phyloP scores from a whole-genome alignment of 1,140 invertebrate genomes.

The Anthonomus grandis region DNA sequence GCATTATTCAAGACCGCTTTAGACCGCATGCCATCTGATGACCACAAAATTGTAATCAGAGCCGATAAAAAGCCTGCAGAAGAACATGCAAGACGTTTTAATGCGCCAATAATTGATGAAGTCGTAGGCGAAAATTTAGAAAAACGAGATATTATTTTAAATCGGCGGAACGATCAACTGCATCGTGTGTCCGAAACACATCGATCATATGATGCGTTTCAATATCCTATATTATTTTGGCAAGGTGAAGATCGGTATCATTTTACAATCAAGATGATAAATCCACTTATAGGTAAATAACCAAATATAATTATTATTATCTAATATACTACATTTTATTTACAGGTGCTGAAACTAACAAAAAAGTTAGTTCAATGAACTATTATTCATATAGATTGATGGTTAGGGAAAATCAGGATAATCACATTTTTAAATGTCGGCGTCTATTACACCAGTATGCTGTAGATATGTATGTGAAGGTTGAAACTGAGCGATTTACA shows the following conservation, averaged over 20 bases:
- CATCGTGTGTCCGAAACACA: constrained; percentile 45
- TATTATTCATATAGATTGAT: constrained; percentile 48
- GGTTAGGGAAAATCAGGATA: constrained; percentile 41
- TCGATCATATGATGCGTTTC: constrained; percentile 51
- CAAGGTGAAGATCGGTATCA: constrained; percentile 51
- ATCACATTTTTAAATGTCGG: constrained; percentile 41
- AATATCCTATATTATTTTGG: constrained; percentile 54
- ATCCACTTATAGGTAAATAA: too few species aligned
- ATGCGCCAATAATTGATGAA: constrained; percentile 50
- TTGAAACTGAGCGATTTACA: constrained; percentile 50
- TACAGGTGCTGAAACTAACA: constrained; percentile 37
- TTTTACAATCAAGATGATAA: constrained; percentile 46
- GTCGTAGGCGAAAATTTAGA: constrained; percentile 39
- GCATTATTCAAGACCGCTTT: constrained; percentile 42
- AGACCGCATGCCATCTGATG: constrained; percentile 34
- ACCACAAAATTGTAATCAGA: neutral
- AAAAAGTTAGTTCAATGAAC: constrained; percentile 43
- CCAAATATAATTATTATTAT: constrained; percentile 3
- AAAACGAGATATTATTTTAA: constrained; percentile 33
- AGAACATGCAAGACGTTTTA: constrained; percentile 49
- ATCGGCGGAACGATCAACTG: constrained; percentile 32
- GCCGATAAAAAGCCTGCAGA: constrained; percentile 43
- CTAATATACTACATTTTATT: too few species aligned
- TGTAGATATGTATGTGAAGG: constrained; percentile 53
- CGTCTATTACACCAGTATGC: constrained; percentile 48